phyloP scores from a whole-genome alignment of 2,113 vertebrate species.

The Emydura subglobosa region DNA sequence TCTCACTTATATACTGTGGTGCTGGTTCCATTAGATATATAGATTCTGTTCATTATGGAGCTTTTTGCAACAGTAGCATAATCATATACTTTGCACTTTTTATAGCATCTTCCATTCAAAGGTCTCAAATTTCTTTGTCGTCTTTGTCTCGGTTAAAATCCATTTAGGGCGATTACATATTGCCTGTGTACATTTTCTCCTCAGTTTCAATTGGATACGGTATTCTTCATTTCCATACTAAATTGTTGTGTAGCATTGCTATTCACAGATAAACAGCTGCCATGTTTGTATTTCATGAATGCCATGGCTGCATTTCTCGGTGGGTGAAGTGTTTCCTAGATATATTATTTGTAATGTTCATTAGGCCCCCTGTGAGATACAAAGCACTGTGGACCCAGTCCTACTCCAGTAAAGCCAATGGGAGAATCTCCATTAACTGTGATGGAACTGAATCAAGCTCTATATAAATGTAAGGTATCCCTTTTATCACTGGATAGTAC shows the following conservation, averaged over 20 bases:
- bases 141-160: neutral
- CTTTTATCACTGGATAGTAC: neutral
- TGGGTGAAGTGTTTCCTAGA: neutral
- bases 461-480: neutral
- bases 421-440: rapidly evolving
- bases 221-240: neutral
- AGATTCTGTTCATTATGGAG: neutral
- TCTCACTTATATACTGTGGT: neutral
- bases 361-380: neutral
- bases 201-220: neutral
- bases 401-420: neutral
- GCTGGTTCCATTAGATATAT: neutral
- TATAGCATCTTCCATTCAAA: neutral
- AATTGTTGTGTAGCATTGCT: rapidly evolving
- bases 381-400: rapidly evolving
- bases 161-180: neutral
- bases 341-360: neutral
- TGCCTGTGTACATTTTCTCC: neutral
- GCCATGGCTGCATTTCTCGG: neutral
- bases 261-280: rapidly evolving
- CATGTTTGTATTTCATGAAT: neutral
- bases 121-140: neutral
- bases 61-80: neutral
- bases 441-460: neutral
- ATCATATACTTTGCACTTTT: neutral